Base-by-base conservation (phyloP, 2,113 vertebrate species). In the Dicaeum eximium region DNA sequence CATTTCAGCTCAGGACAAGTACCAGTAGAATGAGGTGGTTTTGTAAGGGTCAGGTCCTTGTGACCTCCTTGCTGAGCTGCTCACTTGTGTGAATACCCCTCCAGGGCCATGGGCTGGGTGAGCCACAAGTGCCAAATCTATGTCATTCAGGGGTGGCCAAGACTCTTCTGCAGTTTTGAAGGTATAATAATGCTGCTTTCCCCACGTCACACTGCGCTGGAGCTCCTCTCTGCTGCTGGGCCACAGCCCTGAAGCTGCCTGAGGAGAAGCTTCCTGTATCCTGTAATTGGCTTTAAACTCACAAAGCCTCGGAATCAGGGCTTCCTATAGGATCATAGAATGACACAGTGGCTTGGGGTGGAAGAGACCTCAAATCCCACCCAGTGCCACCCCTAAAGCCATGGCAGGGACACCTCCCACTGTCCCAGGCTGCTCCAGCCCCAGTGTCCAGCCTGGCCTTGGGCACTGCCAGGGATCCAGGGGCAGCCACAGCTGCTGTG, bases 351-450 rank as follows among this genome's bases (percentile, higher is more conserved):
- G 13, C 2, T 17, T 31, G 33, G 50, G 31, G 10, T 33, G 33
- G 37, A 20, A 58, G 13, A 10, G 9, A 30, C 10, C 23, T 57
- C 0, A 58, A 44, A 73, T 0, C 3, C 3, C 56, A n/a, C 0
- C 47, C 48, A 27, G 18, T 9, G 7, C 48, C 40, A 30, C 15
- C 64, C 27, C 40, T 47, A n/a, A n/a, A n/a, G 65, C 40, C 48
- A 18, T 18, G 57, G 50, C 27, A 80, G 77, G 58, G 44, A 45
- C 86, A 28, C 8, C 37, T 73, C 0, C 67, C 60, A 58, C 67
- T 13, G 11, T 13, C 44, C 67, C 67, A 80, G 67, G 37, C 0
- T 33, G 37, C 25, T 51, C 51, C 51, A 6, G 54, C 2, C n/a
- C 28, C 48, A n/a, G n/a, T 0, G 3, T 56, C 58, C 53, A 73